A percentile compares a stretch with the other conserved stretches of the same genome.
Conservation (phyloP, 2,113 vertebrate genomes). For the Saccopteryx leptura region DNA sequence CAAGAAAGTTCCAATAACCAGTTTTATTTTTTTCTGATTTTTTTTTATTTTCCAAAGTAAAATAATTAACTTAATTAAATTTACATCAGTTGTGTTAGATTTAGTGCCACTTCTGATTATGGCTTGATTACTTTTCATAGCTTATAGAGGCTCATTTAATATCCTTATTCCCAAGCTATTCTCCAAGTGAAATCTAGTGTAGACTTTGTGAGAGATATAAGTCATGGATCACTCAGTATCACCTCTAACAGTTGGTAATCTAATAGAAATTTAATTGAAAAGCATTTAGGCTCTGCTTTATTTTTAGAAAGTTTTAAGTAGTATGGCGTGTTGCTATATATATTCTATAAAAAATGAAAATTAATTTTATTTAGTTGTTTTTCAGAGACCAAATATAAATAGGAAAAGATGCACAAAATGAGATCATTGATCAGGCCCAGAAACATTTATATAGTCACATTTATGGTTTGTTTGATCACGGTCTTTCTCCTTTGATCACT, state of each 20-base stretch:
- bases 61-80: constrained; percentile 16
- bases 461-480: not conserved
- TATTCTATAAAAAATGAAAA: constrained; percentile 22
- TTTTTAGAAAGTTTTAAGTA: constrained; percentile 1
- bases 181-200: not conserved
- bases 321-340: not conserved
- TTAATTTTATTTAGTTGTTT: constrained; percentile 18
- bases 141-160: not conserved
- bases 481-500: constrained; percentile 16
- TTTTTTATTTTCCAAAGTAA: constrained; percentile 57
- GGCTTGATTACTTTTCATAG: not conserved
- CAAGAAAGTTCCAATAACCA: not conserved
- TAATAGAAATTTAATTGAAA: constrained; percentile 36
- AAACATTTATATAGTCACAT: not conserved
- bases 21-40: constrained; percentile 6
- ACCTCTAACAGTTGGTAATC: not conserved
- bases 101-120: constrained; percentile 9
- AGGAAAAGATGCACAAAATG: not conserved
- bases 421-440: constrained; percentile 8
- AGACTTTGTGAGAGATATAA: not conserved
- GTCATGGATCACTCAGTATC: not conserved
- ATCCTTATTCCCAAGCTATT: not conserved
- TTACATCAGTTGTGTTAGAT: constrained; percentile 19
- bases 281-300: not conserved
- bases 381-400: constrained; percentile 15